These are phyloP conservation scores for Himantopus leucocephalus DNA, from an alignment of 2,113 vertebrate genomes.

Conservation along the genomic window DNA sequence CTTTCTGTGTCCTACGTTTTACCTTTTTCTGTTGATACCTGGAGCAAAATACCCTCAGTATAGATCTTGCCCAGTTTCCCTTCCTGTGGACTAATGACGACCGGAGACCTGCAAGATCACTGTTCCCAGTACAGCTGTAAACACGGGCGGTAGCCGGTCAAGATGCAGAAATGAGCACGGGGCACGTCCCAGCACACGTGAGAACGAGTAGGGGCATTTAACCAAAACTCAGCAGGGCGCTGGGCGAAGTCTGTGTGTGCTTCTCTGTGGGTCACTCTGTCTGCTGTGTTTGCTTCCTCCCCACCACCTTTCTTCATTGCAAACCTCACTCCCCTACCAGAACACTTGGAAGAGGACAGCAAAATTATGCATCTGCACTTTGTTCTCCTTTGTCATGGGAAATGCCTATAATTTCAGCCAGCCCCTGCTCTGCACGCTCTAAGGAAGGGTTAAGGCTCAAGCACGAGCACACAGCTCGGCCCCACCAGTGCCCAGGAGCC, in stretches of 20 bases:
- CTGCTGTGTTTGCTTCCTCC: not conserved
- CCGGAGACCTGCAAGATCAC: not conserved
- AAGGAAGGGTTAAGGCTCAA: not conserved
- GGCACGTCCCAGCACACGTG: fast-evolving
- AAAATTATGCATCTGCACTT: not conserved
- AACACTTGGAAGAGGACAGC: not conserved
- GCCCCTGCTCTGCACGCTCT: not conserved
- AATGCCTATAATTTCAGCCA: not conserved
- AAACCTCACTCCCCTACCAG: not conserved
- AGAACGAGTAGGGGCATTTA: not conserved
- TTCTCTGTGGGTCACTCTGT: not conserved
- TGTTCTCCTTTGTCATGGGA: not conserved
- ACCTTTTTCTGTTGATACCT: not conserved
- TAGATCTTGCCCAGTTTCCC: not conserved
- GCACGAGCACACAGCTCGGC: not conserved
- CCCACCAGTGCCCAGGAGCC: not conserved
- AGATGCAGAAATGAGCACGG: not conserved
- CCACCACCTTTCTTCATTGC: not conserved
- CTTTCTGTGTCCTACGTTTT: not conserved
- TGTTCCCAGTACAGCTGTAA: not conserved
- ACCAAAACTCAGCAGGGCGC: not conserved
- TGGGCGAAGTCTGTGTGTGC: not conserved
- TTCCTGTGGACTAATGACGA: not conserved
- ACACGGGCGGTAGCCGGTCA: not conserved
- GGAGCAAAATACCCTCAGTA: not conserved